Evolutionary conservation across 2,888 invertebrate species (phyloP).

Genomic region (Steinernema scapterisci): DNA sequence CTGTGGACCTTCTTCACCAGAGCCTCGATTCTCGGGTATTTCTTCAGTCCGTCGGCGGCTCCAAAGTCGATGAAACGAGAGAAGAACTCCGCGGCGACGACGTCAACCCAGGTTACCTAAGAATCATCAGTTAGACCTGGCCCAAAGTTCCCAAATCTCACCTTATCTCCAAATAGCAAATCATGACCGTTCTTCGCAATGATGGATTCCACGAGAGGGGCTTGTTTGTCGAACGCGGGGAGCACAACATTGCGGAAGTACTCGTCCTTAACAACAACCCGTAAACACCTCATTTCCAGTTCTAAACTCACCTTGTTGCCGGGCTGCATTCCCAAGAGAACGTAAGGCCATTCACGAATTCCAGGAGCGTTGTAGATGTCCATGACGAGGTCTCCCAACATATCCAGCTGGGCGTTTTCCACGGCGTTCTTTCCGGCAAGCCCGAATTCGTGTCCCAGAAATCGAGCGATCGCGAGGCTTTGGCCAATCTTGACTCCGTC

Average conservation of each 20-base stretch:
- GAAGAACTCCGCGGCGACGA: conserved; percentile 60
- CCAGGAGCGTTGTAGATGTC: conserved; percentile 39
- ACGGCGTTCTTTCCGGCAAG: conserved; percentile 50
- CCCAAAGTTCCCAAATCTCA: neutral
- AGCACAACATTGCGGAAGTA: conserved; percentile 57
- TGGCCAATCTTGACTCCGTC: conserved; percentile 59
- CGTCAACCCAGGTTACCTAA: conserved; percentile 62
- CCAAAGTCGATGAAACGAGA: conserved; percentile 56
- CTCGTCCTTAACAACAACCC: neutral
- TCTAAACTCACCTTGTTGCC: conserved; percentile 33
- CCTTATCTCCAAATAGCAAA: conserved; percentile 52
- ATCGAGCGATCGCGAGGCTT: conserved; percentile 59
- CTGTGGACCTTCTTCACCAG: conserved; percentile 58
- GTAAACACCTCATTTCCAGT: neutral
- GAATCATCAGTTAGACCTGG: too few relatives aligned
- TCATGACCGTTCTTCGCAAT: conserved; percentile 54
- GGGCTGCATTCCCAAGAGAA: conserved; percentile 44
- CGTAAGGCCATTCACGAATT: conserved; percentile 43
- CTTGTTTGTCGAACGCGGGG: conserved; percentile 54
- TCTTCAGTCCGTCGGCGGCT: conserved; percentile 53
- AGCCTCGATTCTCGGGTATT: conserved; percentile 56
- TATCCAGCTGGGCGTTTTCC: conserved; percentile 56
- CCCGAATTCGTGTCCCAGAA: conserved; percentile 54
- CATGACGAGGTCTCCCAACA: conserved; percentile 57
- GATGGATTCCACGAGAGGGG: conserved; percentile 57